phyloP scores from a whole-genome alignment of 1,140 invertebrate genomes.

The Augochlora pura region DNA sequence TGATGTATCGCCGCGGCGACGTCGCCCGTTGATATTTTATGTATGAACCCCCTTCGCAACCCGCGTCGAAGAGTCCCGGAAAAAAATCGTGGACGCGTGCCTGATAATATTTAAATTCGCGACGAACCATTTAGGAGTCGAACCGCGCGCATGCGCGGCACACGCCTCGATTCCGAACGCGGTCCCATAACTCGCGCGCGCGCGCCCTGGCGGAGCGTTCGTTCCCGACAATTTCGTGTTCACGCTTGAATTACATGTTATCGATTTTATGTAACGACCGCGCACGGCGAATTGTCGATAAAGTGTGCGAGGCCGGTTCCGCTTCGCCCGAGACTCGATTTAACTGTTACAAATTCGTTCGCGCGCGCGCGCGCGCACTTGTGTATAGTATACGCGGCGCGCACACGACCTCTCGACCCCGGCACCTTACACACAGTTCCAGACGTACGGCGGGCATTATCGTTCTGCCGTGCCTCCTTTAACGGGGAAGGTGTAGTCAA shows the following conservation, averaged over 20 bases:
- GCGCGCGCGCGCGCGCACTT: too few relatives aligned
- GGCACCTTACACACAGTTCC: not conserved
- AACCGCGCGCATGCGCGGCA: too few relatives aligned
- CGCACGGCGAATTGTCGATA: not conserved
- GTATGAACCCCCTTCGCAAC: conserved; percentile 22
- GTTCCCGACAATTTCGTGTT: not conserved
- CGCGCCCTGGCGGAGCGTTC: too few relatives aligned
- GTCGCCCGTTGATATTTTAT: conserved; percentile 49
- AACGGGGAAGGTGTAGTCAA: not conserved
- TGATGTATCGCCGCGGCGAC: conserved; percentile 41
- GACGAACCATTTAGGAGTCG: conserved; percentile 23
- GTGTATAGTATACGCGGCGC: too few relatives aligned
- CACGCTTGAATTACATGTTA: not conserved
- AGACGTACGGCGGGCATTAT: not conserved
- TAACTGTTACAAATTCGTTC: not conserved
- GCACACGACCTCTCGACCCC: too few relatives aligned
- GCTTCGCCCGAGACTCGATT: not conserved
- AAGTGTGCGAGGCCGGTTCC: not conserved
- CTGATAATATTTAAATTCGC: conserved; percentile 56
- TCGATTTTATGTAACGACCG: not conserved
- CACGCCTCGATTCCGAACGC: conserved; percentile 1
- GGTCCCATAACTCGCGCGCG: not conserved
- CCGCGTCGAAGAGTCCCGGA: too few relatives aligned
- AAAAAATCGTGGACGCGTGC: conserved; percentile 20
- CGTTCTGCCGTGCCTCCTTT: not conserved